These are phyloP conservation scores for Anguilla pacifica DNA, from an alignment of 2,797 vertebrate species.

Conservation along the genomic window DNA sequence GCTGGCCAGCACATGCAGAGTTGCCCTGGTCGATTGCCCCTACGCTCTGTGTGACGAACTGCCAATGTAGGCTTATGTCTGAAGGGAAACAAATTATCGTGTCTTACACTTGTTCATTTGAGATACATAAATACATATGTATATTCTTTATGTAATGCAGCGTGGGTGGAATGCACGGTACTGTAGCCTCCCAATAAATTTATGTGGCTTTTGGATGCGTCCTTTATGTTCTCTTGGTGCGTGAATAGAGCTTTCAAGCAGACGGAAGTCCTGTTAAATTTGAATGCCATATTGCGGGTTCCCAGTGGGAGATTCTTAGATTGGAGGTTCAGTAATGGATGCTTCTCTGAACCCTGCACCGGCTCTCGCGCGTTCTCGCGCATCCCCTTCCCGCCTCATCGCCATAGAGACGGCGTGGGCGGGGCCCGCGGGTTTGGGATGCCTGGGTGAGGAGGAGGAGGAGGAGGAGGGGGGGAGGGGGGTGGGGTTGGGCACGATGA, in stretches of 20 bases:
- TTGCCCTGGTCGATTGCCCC: background rate
- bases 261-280: background rate
- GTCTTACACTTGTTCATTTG: background rate
- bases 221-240: background rate
- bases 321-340: conserved; percentile 65
- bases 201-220: background rate
- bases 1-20: background rate
- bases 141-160: background rate
- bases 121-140: background rate
- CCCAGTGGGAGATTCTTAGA: conserved; percentile 64
- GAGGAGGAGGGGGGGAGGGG: too few species aligned
- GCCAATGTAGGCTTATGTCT: background rate
- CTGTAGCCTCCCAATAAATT: background rate
- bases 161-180: background rate
- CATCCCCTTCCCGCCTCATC: conserved; percentile 44
- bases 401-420: conserved; percentile 62
- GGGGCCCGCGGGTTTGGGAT: conserved; percentile 5
- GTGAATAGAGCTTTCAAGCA: background rate
- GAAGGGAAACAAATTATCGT: background rate
- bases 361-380: conserved; percentile 26
- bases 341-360: conserved; percentile 29
- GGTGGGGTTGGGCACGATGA: background rate
- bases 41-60: background rate
- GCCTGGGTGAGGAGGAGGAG: background rate
- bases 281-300: background rate